Percentiles rank a stretch among this genome's conserved stretches.
phyloP scores from a whole-genome alignment of 2,113 vertebrate genomes.

The Elaphurus davidianus region DNA sequence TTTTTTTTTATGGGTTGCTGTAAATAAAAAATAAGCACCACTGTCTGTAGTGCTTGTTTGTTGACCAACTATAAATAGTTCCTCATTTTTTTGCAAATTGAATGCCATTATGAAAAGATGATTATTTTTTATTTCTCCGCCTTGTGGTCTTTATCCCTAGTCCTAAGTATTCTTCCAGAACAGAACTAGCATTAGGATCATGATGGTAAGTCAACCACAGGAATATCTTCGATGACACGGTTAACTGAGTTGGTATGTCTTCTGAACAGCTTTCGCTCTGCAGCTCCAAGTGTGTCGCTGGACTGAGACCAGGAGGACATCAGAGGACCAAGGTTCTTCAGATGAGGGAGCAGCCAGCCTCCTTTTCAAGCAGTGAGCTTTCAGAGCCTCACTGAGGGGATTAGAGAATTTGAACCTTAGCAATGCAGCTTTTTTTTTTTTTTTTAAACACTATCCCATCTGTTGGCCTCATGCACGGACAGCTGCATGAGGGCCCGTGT shows the following conservation, averaged over 20 bases:
- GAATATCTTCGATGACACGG: not conserved
- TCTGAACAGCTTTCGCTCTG: not conserved
- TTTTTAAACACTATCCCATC: slow-evolving; percentile 21
- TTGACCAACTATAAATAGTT: not conserved
- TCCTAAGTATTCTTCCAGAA: not conserved
- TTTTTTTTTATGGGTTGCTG: not conserved
- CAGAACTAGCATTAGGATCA: not conserved
- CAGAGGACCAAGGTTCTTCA: not conserved
- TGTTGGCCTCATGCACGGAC: slow-evolving; percentile 58
- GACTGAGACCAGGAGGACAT: not conserved
- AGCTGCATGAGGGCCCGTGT: slow-evolving; percentile 4
- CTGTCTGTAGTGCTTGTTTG: not conserved
- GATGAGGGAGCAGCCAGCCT: not conserved
- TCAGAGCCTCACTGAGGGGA: not conserved
- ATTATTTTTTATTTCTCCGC: not conserved
- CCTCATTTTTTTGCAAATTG: not conserved
- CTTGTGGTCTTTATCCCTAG: not conserved
- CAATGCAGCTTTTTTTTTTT: not conserved
- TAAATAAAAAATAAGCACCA: not conserved
- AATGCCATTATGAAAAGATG: not conserved
- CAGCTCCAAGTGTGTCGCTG: not conserved
- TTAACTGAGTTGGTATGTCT: not conserved
- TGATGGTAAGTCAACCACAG: not conserved
- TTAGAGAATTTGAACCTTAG: not conserved
- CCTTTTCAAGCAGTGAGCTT: not conserved